Evolutionary conservation across 1,140 invertebrate genomes (phyloP).

Genomic region (Scaptodrosophila lebanonensis): DNA sequence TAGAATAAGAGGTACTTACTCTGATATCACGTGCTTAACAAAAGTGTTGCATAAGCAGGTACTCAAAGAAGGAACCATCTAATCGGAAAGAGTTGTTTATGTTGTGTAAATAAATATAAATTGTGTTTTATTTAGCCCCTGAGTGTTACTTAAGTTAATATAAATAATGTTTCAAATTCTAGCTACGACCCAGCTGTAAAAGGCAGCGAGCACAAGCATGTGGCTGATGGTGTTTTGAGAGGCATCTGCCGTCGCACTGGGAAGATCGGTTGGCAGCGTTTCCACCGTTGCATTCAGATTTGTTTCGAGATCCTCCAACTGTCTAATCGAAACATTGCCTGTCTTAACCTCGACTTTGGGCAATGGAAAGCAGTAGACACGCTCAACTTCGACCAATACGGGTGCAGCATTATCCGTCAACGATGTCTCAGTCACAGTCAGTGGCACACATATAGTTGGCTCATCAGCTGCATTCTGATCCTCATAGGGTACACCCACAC

Average conservation of each 20-base stretch:
- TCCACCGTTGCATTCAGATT: conserved; percentile 17
- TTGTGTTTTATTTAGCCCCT: conserved; percentile 40
- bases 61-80: no score
- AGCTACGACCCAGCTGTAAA: neutral
- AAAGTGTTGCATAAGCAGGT: no score
- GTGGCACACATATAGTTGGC: conserved; percentile 63
- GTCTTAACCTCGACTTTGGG: conserved; percentile 55
- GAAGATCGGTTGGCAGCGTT: conserved; percentile 11
- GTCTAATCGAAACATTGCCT: conserved; percentile 21
- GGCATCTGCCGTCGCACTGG: no score
- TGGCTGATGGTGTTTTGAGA: no score
- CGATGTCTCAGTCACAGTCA: conserved; percentile 52
- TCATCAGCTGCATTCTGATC: conserved; percentile 59
- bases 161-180: conserved; percentile 19
- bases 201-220: no score
- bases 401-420: conserved; percentile 33
- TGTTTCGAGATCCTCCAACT: conserved; percentile 17
- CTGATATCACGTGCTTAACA: no score
- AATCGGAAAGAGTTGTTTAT: conserved; percentile 19
- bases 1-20: neutral
- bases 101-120: conserved; percentile 29
- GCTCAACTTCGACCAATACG: conserved; percentile 55
- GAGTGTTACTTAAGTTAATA: conserved; percentile 45
- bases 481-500: conserved; percentile 62
- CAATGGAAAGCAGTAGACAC: conserved; percentile 66